Evolutionary conservation across 37 sponge, comb jelly and placozoan genomes (phyloP).

Genomic region (Crambe crambe): DNA sequence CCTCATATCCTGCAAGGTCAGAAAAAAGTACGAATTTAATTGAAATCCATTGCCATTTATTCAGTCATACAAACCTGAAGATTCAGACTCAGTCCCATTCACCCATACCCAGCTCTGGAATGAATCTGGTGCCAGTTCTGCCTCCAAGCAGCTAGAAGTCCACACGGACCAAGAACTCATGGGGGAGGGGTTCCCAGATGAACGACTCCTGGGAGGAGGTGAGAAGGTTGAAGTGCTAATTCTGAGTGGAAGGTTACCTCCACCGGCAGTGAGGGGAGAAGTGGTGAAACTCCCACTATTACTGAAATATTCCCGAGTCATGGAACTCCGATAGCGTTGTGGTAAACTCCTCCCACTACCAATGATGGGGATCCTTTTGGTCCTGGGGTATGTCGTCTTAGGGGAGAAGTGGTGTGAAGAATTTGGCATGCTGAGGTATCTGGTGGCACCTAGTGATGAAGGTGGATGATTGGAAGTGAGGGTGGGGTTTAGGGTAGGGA

Average conservation of each 20-base stretch:
- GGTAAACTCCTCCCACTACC: not conserved
- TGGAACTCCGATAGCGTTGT: not conserved
- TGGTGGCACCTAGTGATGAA: too few relatives aligned
- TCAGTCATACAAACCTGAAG: conserved; percentile 1
- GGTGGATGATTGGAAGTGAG: too few relatives aligned
- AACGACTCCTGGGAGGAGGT: not conserved
- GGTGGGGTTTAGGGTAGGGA: not conserved
- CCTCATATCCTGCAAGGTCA: conserved; percentile 58
- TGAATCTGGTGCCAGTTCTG: not conserved
- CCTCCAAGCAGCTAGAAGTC: not conserved
- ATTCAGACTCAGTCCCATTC: not conserved
- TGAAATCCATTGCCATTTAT: not conserved
- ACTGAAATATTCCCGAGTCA: not conserved
- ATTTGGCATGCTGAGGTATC: too few relatives aligned
- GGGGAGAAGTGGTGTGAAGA: too few relatives aligned
- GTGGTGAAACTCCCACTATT: not conserved
- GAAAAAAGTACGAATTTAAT: not conserved
- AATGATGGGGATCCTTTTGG: not conserved
- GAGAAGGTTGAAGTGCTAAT: not conserved
- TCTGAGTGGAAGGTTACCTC: not conserved
- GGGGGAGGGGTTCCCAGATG: conserved; percentile 1
- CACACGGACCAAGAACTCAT: conserved; percentile 10
- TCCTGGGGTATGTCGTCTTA: not conserved
- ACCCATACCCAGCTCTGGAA: conserved; percentile 33
- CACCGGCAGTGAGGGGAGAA: not conserved